A percentile compares a stretch with the other conserved stretches of the same genome.
phyloP scores from a whole-genome alignment of 2,797 vertebrate genomes.

The Sciaenops ocellatus region DNA sequence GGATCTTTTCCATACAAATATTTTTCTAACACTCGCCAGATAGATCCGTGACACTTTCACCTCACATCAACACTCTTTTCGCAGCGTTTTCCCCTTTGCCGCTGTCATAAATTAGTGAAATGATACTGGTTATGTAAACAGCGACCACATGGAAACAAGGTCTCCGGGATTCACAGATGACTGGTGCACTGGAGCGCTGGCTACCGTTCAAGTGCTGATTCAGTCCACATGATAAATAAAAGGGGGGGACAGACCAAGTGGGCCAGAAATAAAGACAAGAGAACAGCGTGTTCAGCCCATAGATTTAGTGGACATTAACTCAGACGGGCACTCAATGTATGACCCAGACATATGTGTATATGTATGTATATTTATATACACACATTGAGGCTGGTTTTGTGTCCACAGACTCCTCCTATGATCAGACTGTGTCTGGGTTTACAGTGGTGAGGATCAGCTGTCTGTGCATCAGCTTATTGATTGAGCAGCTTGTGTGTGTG shows the following conservation, averaged over 20 bases:
- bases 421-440: slow-evolving; percentile 63
- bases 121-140: slow-evolving; percentile 62
- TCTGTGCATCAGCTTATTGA: slow-evolving; percentile 48
- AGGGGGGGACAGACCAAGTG: slow-evolving; percentile 9
- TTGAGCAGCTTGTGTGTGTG: slow-evolving; percentile 28
- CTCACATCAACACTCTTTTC: not conserved
- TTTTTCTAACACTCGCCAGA: slow-evolving; percentile 27
- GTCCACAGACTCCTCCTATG: slow-evolving; percentile 23
- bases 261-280: slow-evolving; percentile 60
- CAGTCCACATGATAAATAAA: slow-evolving; percentile 65
- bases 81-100: not conserved
- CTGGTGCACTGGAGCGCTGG: slow-evolving; percentile 60
- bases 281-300: slow-evolving; percentile 59
- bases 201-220: slow-evolving; percentile 71
- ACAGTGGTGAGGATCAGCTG: slow-evolving; percentile 67
- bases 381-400: slow-evolving; percentile 11
- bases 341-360: slow-evolving; percentile 18
- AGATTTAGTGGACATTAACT: slow-evolving; percentile 51
- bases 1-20: slow-evolving; percentile 20
- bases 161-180: slow-evolving; percentile 55
- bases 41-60: slow-evolving; percentile 17
- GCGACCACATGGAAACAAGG: slow-evolving; percentile 46
- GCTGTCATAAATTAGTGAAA: slow-evolving; percentile 30
- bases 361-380: slow-evolving; percentile 42
- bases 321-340: slow-evolving; percentile 2